phyloP scores from a whole-genome alignment of 2,113 vertebrate genomes.

The Syngnathus scovelli region DNA sequence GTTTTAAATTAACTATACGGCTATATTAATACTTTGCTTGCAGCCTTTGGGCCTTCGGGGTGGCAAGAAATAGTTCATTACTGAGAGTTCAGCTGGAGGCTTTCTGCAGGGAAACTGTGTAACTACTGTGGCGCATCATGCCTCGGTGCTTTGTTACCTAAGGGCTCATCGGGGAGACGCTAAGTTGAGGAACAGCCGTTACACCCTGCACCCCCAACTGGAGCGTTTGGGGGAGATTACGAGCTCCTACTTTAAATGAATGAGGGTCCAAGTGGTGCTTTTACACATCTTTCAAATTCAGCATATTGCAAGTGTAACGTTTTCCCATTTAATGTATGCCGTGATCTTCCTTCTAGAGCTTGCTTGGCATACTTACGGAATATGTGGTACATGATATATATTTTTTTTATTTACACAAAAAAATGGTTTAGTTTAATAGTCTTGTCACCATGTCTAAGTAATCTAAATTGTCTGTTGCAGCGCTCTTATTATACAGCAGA shows the following conservation, averaged over 20 bases:
- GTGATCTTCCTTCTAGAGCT: not conserved
- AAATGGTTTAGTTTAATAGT: not conserved
- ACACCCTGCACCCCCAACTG: not conserved
- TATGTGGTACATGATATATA: not conserved
- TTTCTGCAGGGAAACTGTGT: constrained; percentile 30
- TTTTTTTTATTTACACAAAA: not conserved
- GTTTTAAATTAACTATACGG: constrained; percentile 95
- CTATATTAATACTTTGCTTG: constrained; percentile 66
- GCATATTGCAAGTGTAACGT: not conserved
- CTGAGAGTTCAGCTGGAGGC: constrained; percentile 29
- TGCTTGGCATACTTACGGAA: not conserved
- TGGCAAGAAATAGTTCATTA: constrained; percentile 24
- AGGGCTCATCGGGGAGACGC: constrained; percentile 37
- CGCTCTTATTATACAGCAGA: constrained; percentile 41
- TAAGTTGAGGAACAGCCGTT: constrained; percentile 1
- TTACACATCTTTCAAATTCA: not conserved
- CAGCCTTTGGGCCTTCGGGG: not conserved
- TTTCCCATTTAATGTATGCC: not conserved
- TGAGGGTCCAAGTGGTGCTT: not conserved
- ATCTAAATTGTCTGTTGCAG: constrained; percentile 20
- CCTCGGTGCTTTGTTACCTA: constrained; percentile 27
- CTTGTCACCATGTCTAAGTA: no score
- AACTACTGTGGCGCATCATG: constrained; percentile 21
- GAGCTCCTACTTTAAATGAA: not conserved
- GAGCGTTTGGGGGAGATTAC: not conserved